Base-by-base conservation (phyloP, 1,140 invertebrate species). In the Geopemphigus sp. region DNA sequence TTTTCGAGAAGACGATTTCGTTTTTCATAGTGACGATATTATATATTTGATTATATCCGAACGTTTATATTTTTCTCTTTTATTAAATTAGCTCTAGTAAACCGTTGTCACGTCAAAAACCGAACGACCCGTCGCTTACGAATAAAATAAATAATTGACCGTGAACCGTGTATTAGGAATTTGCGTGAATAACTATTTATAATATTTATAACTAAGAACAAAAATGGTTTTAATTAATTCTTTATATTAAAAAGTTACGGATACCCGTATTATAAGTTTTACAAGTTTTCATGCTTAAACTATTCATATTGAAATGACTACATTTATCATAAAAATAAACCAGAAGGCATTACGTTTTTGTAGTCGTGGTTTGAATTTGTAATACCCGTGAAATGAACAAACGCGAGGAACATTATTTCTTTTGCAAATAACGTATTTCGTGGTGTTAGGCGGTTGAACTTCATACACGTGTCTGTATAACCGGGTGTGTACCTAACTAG, bases 381-480 rank as follows among this genome's bases (percentile, higher is more conserved):
- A 50, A 68, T 22, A 26, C 14, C n/a, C 45, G 66, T 68, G n/a
- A 68, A 68, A 47, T 50, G 45, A 68, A 68, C 15, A 26, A 68
- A 50, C 15, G 2, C 22, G 1, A 17, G 14, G 22, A 50, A 50
- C 22, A 47, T 68, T 24, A 50, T 26, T 24, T 47, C 1, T 47
- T 68, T 68, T 47, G 39, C 14, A 26, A 50, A 68, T 68, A 68
- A 50, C 39, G 24, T 50, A 50, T 68, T 68, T 50, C 45, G 22
- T 14, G 14, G 12, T 68, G 39, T 47, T 68, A 14, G 22, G 22
- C 24, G 66, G 66, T 68, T 50, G n/a, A 68, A 68, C 64, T 68
- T 47, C 12, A 47, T 68, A 24, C 14, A 47, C 39, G 12, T n/a
- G 64, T 47, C n/a, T 66, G n/a, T 47, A 39, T 68, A 47, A n/a